Conservation (phyloP, 2,888 invertebrate genomes). For the Sussaba pulchella region DNA sequence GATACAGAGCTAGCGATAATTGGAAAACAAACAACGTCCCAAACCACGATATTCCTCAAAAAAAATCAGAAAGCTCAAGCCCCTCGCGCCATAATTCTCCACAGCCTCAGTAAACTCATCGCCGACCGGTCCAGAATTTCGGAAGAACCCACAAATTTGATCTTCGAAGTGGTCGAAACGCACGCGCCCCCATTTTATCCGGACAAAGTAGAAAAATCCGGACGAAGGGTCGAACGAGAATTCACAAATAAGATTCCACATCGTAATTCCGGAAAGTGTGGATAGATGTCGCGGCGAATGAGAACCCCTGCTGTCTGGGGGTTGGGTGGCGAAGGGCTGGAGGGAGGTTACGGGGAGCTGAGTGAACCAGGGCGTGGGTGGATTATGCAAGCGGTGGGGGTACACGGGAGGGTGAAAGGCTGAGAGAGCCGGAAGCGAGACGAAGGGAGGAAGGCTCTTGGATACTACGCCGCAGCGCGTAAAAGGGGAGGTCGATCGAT, state of each 20-base stretch:
- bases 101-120: too few species aligned
- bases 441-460: constrained; percentile 68
- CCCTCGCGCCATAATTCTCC: too few species aligned
- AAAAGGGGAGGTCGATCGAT: constrained; percentile 81
- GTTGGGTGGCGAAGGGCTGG: constrained; percentile 59
- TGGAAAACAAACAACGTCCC: too few species aligned
- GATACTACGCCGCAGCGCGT: constrained; percentile 80
- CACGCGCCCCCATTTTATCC: too few species aligned
- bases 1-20: too few species aligned
- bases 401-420: constrained; percentile 46
- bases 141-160: too few species aligned
- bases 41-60: too few species aligned
- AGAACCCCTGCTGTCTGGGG: constrained; percentile 79
- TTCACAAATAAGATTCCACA: constrained; percentile 4
- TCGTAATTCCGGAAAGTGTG: constrained; percentile 11
- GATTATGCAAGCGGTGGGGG: constrained; percentile 77
- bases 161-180: too few species aligned
- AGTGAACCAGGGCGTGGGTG: constrained; percentile 82
- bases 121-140: too few species aligned
- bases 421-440: constrained; percentile 41
- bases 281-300: constrained; percentile 63
- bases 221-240: background rate
- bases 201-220: background rate
- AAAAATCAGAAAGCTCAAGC: too few species aligned
- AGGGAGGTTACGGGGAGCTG: too few species aligned